Evolutionary conservation across 2,888 invertebrate species (phyloP).

Genomic region (Agrenia bidenticulata): DNA sequence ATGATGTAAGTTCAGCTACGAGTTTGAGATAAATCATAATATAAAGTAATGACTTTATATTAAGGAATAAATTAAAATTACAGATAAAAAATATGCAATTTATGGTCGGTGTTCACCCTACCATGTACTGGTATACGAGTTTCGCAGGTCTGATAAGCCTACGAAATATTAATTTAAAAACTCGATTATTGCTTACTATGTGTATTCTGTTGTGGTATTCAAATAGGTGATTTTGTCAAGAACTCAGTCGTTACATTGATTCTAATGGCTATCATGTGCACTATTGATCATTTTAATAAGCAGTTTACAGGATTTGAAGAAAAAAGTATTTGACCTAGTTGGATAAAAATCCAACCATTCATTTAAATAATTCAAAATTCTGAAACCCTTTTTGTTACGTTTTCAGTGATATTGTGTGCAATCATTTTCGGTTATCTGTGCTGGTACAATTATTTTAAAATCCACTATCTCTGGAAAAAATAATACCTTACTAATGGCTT

Average conservation of each 20-base stretch:
- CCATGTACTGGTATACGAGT: conserved; percentile 56
- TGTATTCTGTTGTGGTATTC: neutral
- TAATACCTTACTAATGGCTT: too few species aligned
- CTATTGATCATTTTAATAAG: conserved; percentile 17
- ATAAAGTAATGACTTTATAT: too few species aligned
- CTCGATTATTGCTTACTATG: too few species aligned
- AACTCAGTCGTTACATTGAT: conserved; percentile 16
- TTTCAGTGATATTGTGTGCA: too few species aligned
- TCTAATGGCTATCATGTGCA: conserved; percentile 18
- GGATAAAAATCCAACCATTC: neutral
- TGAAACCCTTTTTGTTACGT: too few species aligned
- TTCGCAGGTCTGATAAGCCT: conserved; percentile 19
- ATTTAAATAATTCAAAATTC: too few species aligned
- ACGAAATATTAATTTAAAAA: too few species aligned
- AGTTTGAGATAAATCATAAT: neutral
- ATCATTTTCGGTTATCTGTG: too few species aligned
- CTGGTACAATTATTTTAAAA: too few species aligned
- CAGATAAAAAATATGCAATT: conserved; percentile 53
- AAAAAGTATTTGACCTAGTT: conserved; percentile 10
- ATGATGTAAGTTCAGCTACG: conserved; percentile 21
- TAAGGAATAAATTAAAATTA: neutral
- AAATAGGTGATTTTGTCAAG: conserved; percentile 13
- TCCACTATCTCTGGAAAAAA: too few species aligned
- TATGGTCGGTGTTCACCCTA: conserved; percentile 56
- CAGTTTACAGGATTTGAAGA: conserved; percentile 20